A percentile compares a stretch with the other conserved stretches of the same genome.
Evolutionary conservation across 2,113 vertebrate species (phyloP).

Genomic region (Alethe diademata): DNA sequence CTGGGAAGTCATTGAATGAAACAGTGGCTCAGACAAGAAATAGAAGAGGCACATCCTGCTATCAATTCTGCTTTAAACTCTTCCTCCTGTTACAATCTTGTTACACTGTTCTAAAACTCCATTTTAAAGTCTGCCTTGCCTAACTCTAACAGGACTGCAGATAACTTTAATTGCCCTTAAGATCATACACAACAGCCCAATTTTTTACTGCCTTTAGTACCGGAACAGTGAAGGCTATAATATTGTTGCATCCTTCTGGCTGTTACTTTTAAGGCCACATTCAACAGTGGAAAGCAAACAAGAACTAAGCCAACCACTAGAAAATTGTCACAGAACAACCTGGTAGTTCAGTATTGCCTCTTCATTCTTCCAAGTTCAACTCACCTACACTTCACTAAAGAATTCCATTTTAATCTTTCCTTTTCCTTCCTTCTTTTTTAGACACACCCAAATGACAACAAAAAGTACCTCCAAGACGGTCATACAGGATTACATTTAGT

Average conservation of each 20-base stretch:
- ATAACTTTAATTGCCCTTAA: not conserved
- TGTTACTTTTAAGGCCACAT: not conserved
- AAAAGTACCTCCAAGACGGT: not conserved
- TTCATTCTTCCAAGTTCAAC: not conserved
- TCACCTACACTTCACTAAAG: not conserved
- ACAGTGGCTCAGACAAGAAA: not conserved
- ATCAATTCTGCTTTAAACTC: not conserved
- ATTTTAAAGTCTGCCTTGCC: not conserved
- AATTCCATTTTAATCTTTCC: not conserved
- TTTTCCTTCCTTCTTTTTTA: not conserved
- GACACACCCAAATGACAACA: not conserved
- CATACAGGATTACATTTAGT: not conserved
- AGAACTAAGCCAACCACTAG: not conserved
- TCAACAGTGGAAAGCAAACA: not conserved
- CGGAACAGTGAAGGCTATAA: not conserved
- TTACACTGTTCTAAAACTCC: not conserved
- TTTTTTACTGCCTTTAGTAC: not conserved
- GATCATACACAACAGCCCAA: not conserved
- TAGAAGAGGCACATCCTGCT: not conserved
- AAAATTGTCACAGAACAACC: not conserved
- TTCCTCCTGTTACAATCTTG: not conserved
- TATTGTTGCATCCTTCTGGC: not conserved
- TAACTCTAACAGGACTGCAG: not conserved
- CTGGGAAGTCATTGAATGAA: not conserved
- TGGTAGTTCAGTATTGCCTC: not conserved